These are phyloP conservation scores for Drosophila neonasuta DNA, from an alignment of 2,888 invertebrate species.

Conservation along the genomic window DNA sequence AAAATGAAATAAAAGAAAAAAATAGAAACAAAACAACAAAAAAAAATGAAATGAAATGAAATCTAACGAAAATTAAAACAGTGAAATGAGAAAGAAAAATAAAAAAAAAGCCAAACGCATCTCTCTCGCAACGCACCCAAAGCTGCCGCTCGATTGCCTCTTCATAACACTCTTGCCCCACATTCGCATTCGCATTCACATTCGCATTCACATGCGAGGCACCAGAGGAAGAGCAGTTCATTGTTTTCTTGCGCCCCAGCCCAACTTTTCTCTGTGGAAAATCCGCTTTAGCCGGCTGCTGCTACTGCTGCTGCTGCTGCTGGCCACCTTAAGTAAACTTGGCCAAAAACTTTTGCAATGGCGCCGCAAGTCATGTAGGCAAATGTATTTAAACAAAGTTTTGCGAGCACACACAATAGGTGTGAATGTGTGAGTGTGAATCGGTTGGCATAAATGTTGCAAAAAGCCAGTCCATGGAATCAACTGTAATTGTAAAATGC, in stretches of 20 bases:
- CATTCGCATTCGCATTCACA: background rate
- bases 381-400: constrained; percentile 45
- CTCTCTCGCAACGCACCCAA: constrained; percentile 16
- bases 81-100: constrained; percentile 40
- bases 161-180: constrained; percentile 42
- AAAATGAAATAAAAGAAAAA: background rate
- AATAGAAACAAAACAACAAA: background rate
- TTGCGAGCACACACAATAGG: background rate
- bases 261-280: constrained; percentile 21
- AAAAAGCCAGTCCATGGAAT: background rate
- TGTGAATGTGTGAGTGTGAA: constrained; percentile 3
- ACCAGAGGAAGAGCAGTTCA: constrained; percentile 60
- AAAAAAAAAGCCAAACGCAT: constrained; percentile 26
- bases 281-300: constrained; percentile 38
- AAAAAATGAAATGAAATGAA: constrained; percentile 49
- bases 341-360: constrained; percentile 41
- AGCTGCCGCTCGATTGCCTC: constrained; percentile 71
- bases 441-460: constrained; percentile 6
- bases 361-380: constrained; percentile 43
- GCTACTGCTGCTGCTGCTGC: background rate
- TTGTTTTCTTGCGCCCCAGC: constrained; percentile 45
- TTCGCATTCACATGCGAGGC: constrained; percentile 28
- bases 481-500: background rate
- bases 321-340: constrained; percentile 58
- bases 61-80: constrained; percentile 66